Percentiles rank a stretch among this genome's conserved stretches.
Evolutionary conservation across 2,113 vertebrate genomes (phyloP).

Genomic region (Aspidoscelis tigris): DNA sequence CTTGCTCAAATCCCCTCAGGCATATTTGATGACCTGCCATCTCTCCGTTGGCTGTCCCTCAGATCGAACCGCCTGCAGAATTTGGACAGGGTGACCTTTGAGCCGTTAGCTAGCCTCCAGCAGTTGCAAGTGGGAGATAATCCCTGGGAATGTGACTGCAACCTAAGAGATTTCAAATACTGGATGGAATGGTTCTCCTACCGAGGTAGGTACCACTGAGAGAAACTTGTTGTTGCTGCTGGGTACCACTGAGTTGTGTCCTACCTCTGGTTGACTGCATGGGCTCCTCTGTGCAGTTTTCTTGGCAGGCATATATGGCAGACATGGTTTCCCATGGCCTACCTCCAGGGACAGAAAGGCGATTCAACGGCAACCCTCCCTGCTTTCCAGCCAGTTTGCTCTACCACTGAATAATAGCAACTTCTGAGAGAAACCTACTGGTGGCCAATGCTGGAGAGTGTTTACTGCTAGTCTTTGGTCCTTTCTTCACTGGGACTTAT

Average conservation of each 20-base stretch:
- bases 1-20: constrained; percentile 88
- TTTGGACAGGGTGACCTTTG: constrained; percentile 93
- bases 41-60: constrained; percentile 90
- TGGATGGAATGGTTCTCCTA: constrained; percentile 99
- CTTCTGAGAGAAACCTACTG: too few relatives aligned
- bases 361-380: too few relatives aligned
- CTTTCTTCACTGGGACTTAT: too few relatives aligned
- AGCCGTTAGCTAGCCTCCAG: constrained; percentile 90
- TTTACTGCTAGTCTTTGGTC: too few relatives aligned
- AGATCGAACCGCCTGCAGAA: constrained; percentile 91
- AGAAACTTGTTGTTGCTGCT: rapidly evolving
- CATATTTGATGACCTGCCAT: constrained; percentile 86
- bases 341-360: too few relatives aligned
- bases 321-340: too few relatives aligned
- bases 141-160: constrained; percentile 98
- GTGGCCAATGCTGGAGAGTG: too few relatives aligned
- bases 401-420: too few relatives aligned
- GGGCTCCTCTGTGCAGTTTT: too few relatives aligned
- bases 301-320: background rate
- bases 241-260: background rate
- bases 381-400: too few relatives aligned
- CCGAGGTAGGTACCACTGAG: constrained; percentile 79
- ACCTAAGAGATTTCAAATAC: constrained; percentile 96
- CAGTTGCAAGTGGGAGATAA: constrained; percentile 93
- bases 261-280: too few relatives aligned